Evolutionary conservation across 2,113 vertebrate genomes (phyloP), one percentile per base, ranked within the genome.

Genomic region (Notarius lentiginosus): DNA sequence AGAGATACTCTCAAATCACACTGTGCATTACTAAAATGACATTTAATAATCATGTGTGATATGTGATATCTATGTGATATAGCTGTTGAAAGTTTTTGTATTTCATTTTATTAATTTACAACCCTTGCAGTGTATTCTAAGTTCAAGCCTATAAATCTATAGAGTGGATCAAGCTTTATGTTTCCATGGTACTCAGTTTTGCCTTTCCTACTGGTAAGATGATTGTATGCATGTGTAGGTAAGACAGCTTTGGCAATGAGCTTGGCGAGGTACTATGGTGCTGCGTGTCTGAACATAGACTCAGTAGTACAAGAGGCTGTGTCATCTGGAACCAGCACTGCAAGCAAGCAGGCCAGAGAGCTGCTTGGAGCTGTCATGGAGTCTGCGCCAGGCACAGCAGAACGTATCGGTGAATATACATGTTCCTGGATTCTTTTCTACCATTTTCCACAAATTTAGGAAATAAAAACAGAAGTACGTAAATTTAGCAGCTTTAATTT

Each of bases 271-370:
- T 89, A 95, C 87, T 99, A 98, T 0, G 91, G 83, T 0, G 93
- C 92, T 0, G 92, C 92, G 1, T 95, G 93, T 90, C 84, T 99
- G 83, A 95, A 80, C 86, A 87, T 99, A 0, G 96, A 99, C 18
- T 49, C 92, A 0, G 84, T 97, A 55, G 92, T 99, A 41, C 89
- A 93, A 84, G 95, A 97, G 65, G 95, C 95, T n/a, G 87, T 97
- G 51, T 90, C 90, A 0, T 92, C 94, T 0, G 90, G 94, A 7
- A 91, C n/a, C 84, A 96, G 91, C 20, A 12, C 72, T 0, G 89
- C 92, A 0, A 96, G 94, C 30, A 88, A 94, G 47, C 90, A 53
- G 0, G 97, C 96, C 27, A 92, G 94, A 8, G 93, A 97, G n/a
- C 92, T 97, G 2, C 96, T 95, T 90, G 76, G 92, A 66, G 95